These are phyloP conservation scores for Coenonympha glycerion DNA, from an alignment of 2,888 invertebrate species.

Conservation along the genomic window DNA sequence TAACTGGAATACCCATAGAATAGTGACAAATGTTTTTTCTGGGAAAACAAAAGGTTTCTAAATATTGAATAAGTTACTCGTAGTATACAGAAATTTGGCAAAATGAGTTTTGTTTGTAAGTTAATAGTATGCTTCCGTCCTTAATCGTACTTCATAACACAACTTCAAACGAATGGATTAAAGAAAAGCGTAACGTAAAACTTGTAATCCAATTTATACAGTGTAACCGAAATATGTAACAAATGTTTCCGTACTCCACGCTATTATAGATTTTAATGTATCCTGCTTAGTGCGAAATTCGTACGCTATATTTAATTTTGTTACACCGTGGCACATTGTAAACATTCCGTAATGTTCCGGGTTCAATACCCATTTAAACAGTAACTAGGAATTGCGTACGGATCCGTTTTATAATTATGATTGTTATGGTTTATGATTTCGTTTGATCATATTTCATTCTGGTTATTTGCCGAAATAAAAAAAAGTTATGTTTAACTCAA, in stretches of 20 bases:
- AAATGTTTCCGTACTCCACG: neutral
- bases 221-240: too few species aligned
- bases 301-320: constrained; percentile 6
- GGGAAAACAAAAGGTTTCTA: too few species aligned
- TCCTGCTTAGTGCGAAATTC: constrained; percentile 5
- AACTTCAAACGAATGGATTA: neutral
- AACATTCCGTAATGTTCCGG: constrained; percentile 26
- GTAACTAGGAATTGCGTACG: constrained; percentile 12
- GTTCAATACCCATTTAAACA: constrained; percentile 28
- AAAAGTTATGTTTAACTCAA: too few species aligned
- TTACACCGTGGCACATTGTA: constrained; percentile 18
- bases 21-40: too few species aligned
- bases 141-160: neutral
- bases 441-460: neutral
- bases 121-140: neutral
- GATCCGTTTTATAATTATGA: constrained; percentile 7
- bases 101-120: neutral
- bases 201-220: constrained; percentile 3
- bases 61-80: too few species aligned
- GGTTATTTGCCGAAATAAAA: neutral
- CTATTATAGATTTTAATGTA: constrained; percentile 17
- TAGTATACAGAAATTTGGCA: too few species aligned
- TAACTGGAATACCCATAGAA: too few species aligned
- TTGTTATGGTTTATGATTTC: neutral
- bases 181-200: constrained; percentile 1